Percentiles rank a stretch among this genome's conserved stretches.
phyloP scores from a whole-genome alignment of 2,888 invertebrate species.

The Brachylomia viminalis region DNA sequence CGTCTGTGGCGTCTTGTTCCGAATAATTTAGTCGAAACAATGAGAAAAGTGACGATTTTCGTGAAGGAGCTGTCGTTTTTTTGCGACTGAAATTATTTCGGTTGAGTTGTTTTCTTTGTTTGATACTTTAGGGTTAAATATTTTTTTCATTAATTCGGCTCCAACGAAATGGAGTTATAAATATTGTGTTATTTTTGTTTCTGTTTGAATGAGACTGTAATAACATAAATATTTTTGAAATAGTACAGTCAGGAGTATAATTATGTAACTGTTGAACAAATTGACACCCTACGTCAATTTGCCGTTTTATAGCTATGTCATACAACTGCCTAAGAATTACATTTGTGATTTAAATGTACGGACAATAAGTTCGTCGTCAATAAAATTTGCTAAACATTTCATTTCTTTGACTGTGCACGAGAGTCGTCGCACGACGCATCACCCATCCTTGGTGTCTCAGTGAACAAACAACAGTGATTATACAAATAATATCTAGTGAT shows the following conservation, averaged over 20 bases:
- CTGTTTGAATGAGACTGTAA: neutral
- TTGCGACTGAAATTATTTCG: slow-evolving; percentile 34
- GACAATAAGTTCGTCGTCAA: no score
- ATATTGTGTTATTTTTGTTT: neutral
- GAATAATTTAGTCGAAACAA: slow-evolving; percentile 48
- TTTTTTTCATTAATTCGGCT: neutral
- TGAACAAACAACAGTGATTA: no score
- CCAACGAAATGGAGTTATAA: neutral
- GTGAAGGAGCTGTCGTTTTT: slow-evolving; percentile 4
- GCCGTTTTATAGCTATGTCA: no score
- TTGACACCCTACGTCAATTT: no score
- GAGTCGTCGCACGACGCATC: neutral
- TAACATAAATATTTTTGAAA: neutral
- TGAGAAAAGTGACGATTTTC: slow-evolving; percentile 26
- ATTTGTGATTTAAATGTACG: no score
- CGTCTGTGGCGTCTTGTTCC: slow-evolving; percentile 30
- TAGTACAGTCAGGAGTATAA: no score
- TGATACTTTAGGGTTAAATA: neutral
- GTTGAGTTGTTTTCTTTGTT: slow-evolving; percentile 19
- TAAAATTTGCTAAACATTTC: neutral
- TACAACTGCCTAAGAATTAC: no score
- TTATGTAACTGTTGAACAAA: no score
- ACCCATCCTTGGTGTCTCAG: neutral
- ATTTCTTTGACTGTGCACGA: neutral
- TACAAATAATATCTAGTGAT: neutral